Conservation (phyloP, 2,113 vertebrate genomes). For the Ifrita kowaldi region DNA sequence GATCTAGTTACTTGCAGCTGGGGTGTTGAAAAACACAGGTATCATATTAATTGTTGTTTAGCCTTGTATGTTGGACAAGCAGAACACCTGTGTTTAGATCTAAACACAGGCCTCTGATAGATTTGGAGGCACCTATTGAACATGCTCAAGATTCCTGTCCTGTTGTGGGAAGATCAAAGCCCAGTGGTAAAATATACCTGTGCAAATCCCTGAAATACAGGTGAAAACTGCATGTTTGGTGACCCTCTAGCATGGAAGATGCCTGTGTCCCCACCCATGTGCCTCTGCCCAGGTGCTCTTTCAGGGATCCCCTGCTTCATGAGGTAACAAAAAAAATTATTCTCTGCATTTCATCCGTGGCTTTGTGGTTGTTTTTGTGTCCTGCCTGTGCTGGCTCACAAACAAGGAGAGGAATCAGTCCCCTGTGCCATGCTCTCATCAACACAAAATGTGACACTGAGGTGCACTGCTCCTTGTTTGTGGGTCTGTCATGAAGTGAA, state of each 20-base stretch:
- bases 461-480: background rate
- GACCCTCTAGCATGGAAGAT: background rate
- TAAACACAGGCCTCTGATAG: background rate
- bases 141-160: background rate
- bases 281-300: background rate
- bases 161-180: background rate
- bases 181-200: background rate
- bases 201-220: background rate
- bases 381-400: background rate
- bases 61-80: background rate
- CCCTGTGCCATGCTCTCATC: background rate
- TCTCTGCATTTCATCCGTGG: fast-evolving
- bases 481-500: background rate
- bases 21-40: background rate
- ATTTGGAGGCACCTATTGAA: background rate
- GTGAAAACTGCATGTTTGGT: background rate
- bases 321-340: background rate
- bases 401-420: background rate
- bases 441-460: background rate
- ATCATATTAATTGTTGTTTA: background rate
- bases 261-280: background rate
- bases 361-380: background rate
- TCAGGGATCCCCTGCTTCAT: background rate
- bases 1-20: background rate
- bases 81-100: background rate